Evolutionary conservation across 2,113 vertebrate species (phyloP), one percentile per base, ranked within the genome.

Genomic region (Tricholaema leucomelas): DNA sequence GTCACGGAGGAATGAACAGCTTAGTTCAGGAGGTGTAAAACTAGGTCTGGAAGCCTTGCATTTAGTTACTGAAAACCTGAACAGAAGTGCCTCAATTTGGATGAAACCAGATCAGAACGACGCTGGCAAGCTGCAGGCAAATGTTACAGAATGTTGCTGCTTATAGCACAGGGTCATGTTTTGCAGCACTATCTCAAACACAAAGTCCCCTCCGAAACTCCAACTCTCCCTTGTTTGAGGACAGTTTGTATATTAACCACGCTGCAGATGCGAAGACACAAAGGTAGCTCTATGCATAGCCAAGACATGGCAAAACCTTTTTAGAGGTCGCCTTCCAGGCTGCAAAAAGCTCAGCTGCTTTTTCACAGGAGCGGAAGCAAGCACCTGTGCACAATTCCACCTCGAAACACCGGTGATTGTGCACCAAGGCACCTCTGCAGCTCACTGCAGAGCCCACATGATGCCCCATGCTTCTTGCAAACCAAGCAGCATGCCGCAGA

Each of bases 161-260:
- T 71, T 79, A 10, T 24, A 23, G 31, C 50, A 70, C 5, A 28
- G 48, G 46, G 75, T 71, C 66, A 50, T 58, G 69, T 82, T 85
- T 70, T 87, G 24, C 87, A 91, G 56, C 52, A 33, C 75, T 93
- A 89, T 89, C 93, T 89, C 10, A 58, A 91, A 93, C 92, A 89
- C 95, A 96, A 96, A 96, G 93, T 94, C 93, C 91, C 60, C 56
- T 91, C 52, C 0, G 0, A 92, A 85, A 76, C 15, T 40, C 66
- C 67, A 89, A 16, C 67, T 82, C 85, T 83, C 72, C 67, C 42
- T 93, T 96, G 72, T 94, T 93, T 96, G 91, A 77, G 42, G 60
- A 85, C 8, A 76, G 95, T 92, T 96, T 95, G 95, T 92, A 95
- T 69, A 93, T 96, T 96, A 96, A 96, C 93, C 14, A 30, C 55